Evolutionary conservation across 2,797 vertebrate species (phyloP).

Genomic region (Lepus townsendii): DNA sequence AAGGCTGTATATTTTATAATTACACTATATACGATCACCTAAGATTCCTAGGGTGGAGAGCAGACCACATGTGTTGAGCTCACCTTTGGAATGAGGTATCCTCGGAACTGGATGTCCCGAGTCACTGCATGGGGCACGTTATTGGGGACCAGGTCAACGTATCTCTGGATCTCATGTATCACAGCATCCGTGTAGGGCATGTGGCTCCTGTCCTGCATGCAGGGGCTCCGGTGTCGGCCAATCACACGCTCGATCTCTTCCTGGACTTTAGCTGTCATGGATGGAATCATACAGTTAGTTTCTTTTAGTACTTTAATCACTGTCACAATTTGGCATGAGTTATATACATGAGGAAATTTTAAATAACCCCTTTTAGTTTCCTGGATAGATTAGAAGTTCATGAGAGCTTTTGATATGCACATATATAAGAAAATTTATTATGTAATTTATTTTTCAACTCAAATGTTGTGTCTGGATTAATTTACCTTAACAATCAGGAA

Average conservation of each 20-base stretch:
- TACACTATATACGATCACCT: neutral
- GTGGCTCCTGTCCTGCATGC: too few relatives aligned
- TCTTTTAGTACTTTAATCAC: neutral
- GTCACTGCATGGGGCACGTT: conserved; percentile 19
- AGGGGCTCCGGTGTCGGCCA: too few relatives aligned
- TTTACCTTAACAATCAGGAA: too few relatives aligned
- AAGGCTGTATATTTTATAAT: neutral
- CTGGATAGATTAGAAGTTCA: neutral
- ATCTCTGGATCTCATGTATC: conserved; percentile 81
- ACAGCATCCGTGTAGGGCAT: too few relatives aligned
- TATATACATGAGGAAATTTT: neutral
- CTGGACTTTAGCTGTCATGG: conserved; percentile 81
- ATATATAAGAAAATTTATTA: neutral
- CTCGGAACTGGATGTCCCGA: conserved; percentile 78
- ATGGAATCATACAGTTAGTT: neutral
- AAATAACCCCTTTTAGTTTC: neutral
- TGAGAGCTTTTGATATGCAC: neutral
- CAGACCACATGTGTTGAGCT: neutral
- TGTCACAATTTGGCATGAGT: neutral
- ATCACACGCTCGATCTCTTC: conserved; percentile 69
- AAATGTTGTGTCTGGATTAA: neutral
- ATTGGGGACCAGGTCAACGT: neutral
- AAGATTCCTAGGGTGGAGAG: neutral
- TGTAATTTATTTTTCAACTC: neutral
- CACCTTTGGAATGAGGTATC: conserved; percentile 87